Evolutionary conservation across 1,140 invertebrate genomes (phyloP).

Genomic region (Cyclargus thomasi): DNA sequence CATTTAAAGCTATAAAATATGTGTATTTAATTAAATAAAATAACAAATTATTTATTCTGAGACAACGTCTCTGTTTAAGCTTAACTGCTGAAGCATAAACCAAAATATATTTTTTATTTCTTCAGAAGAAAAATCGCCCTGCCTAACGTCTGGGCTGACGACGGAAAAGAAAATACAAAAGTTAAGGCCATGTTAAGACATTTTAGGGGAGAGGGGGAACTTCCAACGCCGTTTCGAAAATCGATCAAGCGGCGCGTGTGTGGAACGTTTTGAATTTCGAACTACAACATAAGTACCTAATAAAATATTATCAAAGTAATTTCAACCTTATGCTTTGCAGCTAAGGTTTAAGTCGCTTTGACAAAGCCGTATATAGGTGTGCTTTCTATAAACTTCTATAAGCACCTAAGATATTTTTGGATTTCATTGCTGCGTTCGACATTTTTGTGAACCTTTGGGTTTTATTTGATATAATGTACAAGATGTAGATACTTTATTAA

Average conservation of each 20-base stretch:
- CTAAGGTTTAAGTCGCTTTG: conserved; percentile 23
- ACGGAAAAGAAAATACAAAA: conserved; percentile 33
- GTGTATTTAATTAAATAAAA: too few relatives aligned
- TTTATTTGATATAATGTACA: conserved; percentile 5
- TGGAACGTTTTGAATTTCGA: conserved; percentile 64
- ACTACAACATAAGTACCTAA: conserved; percentile 42
- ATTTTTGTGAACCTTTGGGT: conserved; percentile 17
- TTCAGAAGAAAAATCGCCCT: not conserved
- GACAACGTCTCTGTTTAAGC: too few relatives aligned
- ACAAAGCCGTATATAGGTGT: conserved; percentile 7
- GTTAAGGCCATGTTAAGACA: conserved; percentile 28
- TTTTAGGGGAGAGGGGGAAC: conserved; percentile 29
- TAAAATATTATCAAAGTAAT: conserved; percentile 14
- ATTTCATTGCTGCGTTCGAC: conserved; percentile 17
- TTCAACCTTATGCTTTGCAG: not conserved
- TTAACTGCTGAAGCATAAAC: not conserved
- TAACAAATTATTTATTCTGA: too few relatives aligned
- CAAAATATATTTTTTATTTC: not conserved
- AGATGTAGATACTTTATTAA: too few relatives aligned
- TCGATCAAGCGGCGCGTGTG: conserved; percentile 63
- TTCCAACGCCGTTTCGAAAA: conserved; percentile 57
- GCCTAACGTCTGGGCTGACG: conserved; percentile 18
- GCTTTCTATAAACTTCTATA: conserved; percentile 17
- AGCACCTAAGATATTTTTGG: conserved; percentile 19
- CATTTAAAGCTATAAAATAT: too few relatives aligned